Percentiles rank a stretch among this genome's conserved stretches.
Conservation (phyloP, 2,113 vertebrate genomes). For the Leucosticte australis region DNA sequence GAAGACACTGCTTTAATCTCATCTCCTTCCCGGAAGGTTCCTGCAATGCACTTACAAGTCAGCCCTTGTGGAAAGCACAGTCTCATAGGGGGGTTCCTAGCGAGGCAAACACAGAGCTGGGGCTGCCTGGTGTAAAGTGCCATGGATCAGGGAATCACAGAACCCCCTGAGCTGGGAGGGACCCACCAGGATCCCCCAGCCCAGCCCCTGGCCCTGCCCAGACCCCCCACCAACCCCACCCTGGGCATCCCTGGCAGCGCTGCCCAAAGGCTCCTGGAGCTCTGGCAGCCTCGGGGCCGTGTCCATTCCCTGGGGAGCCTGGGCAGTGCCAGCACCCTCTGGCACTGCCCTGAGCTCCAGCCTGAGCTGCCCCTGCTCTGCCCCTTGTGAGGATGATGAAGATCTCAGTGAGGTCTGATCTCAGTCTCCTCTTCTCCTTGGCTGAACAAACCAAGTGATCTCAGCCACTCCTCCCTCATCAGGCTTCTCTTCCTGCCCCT, state of each 20-base stretch:
- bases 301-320: not conserved
- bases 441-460: not conserved
- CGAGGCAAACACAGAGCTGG: not conserved
- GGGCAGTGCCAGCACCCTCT: not conserved
- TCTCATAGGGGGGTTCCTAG: not conserved
- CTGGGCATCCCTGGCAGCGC: not conserved
- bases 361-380: not conserved
- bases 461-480: not conserved
- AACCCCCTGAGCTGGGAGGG: not conserved
- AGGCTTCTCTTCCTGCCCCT: not conserved
- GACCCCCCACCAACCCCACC: not conserved
- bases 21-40: not conserved
- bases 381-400: not conserved
- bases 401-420: not conserved
- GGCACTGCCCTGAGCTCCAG: not conserved
- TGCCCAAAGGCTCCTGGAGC: not conserved
- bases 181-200: rapidly evolving
- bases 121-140: not conserved
- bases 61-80: not conserved
- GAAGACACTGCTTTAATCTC: not conserved
- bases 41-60: not conserved
- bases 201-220: not conserved
- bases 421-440: not conserved
- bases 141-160: no score
- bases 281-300: not conserved